Evolutionary conservation across 2,888 invertebrate genomes (phyloP).

Genomic region (Phyllotreta striolata): DNA sequence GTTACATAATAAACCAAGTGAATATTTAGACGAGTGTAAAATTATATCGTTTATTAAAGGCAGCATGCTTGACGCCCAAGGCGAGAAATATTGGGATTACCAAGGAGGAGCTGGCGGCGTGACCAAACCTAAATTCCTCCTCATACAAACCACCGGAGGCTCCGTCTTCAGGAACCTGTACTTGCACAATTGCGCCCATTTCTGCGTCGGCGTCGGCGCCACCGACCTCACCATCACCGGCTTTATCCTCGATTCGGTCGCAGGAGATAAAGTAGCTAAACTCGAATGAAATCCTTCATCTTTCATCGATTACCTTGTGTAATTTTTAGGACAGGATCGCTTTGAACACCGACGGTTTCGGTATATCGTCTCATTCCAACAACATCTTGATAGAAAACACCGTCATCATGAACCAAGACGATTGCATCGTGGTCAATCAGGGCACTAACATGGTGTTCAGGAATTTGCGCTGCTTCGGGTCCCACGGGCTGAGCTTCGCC

Average conservation of each 20-base stretch:
- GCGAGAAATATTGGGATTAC: constrained; percentile 43
- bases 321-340: constrained; percentile 25
- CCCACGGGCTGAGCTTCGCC: constrained; percentile 33
- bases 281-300: background rate
- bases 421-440: constrained; percentile 29
- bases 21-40: background rate
- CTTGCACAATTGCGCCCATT: constrained; percentile 40
- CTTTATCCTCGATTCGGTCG: constrained; percentile 37
- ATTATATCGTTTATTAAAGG: constrained; percentile 4
- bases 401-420: constrained; percentile 34
- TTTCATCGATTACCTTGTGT: constrained; percentile 1
- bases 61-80: constrained; percentile 29
- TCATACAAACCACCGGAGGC: constrained; percentile 37
- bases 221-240: constrained; percentile 35
- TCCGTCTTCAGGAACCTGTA: constrained; percentile 40
- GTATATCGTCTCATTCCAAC: constrained; percentile 15
- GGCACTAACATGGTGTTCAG: constrained; percentile 29
- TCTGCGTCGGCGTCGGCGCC: constrained; percentile 42
- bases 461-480: constrained; percentile 32
- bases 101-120: constrained; percentile 41
- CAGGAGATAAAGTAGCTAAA: constrained; percentile 38
- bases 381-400: constrained; percentile 31
- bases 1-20: background rate
- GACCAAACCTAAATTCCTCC: constrained; percentile 43
- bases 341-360: constrained; percentile 40